Base-by-base conservation (phyloP, 2,797 vertebrate species). In the Benthosema pterotum region DNA sequence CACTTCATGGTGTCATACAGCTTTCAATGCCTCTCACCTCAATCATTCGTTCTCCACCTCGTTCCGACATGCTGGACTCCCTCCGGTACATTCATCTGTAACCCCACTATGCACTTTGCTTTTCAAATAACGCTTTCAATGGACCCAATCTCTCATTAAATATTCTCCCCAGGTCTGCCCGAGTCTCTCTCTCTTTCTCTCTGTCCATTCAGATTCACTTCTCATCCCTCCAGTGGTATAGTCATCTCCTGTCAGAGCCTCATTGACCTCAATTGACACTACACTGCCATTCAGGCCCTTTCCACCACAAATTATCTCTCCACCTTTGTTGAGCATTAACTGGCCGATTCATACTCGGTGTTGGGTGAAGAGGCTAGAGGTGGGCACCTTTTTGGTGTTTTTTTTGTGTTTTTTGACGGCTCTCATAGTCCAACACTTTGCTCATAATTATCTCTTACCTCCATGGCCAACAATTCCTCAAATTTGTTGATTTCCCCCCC, bases 31-130 rank as follows among this genome's bases (percentile, higher is more conserved):
- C 15, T 49, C 47, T 49, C 8, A 18, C n/a, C 49, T 70, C 28
- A 56, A 42, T 72, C 65, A 58, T 55, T 43, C 58, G 22, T 25
- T 25, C 22, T 25, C 57, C 18, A 46, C 48, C 15, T 77, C 64
- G 72, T 68, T 76, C 57, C 57, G 70, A 17, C 52, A 47, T 15
- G 25, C 17, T 65, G 65, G 61, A 54, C 71, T 67, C 83, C 46
- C 19, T 58, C 32, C 66, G 47, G 60, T 71, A 38, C 6, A 38
- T 9, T 38, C 32, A 50, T 69, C 52, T 65, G n/a, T n/a, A n/a
- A 1, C 2, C n/a, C 32, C 32, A 38, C 32, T 38, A 38, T 50
- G 48, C 69, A 58, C 42, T 47, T 69, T 67, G 17, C 11, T 12
- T 19, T 65, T 9, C 67, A 74, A 72, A 79, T 57, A 65, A 54